Base-by-base conservation (phyloP, 1,140 invertebrate species). In the Stegodyphus dumicola region DNA sequence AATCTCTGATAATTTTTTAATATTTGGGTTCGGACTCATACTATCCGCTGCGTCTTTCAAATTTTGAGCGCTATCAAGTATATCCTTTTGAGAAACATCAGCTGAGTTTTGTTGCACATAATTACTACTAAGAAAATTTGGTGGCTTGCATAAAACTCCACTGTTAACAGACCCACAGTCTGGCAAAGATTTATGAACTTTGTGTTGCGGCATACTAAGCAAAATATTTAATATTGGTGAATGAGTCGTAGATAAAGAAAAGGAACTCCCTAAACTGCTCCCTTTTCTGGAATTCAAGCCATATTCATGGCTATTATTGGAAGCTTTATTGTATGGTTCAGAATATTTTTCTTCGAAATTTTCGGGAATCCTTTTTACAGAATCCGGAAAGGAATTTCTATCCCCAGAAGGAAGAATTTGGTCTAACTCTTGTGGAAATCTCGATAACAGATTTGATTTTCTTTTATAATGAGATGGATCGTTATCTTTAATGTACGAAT, bases 101-200 rank as follows among this genome's bases (percentile, higher is more conserved):
- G 33, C 33, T 33, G 33, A 33, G 17, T 67, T 67, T 17, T 17
- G 17, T 17, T 17, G 0, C 13, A 67, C 11, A 17, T n/a, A 9
- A 67, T 67, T 67, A n/a, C 17, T 7, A 17, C 65, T 67, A 7
- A 67, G n/a, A 53, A 17, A 64, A 4, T 49, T 54, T 6, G 81
- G 81, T 11, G 81, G 81, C 49, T 85, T 70, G 17, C 81, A 85
- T 15, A 85, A 70, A 67, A 76, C 65, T 49, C 51, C 73, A 69
- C 81, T 85, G n/a, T 11, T 76, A 6, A 77, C 81, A 15, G 48
- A 75, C 18, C 48, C 49, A 18, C 81, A 85, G 10, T 85, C 81
- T 7, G 81, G 81, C 15, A 85, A 60, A 85, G 64, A 53, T 17
- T 15, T 85, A 70, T 85, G 81, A 9, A 85, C 73, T 48, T 77